Conservation (phyloP, 1,140 invertebrate species). For the Danaus melanippus region DNA sequence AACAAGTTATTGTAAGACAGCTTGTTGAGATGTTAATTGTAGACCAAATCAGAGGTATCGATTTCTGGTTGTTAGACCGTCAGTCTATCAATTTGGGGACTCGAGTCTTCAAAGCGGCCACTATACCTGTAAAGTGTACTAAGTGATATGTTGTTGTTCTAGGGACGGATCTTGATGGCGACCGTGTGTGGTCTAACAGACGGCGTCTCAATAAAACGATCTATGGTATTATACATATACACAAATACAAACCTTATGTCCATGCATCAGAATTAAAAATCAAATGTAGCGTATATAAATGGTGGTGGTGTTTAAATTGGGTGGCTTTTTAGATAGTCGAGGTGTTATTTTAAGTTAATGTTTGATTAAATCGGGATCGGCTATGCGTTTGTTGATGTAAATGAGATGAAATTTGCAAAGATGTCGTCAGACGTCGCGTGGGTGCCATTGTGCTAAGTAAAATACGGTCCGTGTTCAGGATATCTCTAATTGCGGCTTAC, state of each 20-base stretch:
- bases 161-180: constrained; percentile 52
- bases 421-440: constrained; percentile 55
- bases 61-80: no score
- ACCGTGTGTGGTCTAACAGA: constrained; percentile 57
- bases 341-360: no score
- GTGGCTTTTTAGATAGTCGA: no score
- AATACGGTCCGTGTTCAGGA: constrained; percentile 25
- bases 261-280: constrained; percentile 19
- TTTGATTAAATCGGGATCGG: constrained; percentile 36
- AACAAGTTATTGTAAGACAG: no score
- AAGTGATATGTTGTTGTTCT: constrained; percentile 66
- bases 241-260: constrained; percentile 13
- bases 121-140: constrained; percentile 65
- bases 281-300: background rate
- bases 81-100: constrained; percentile 24
- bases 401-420: constrained; percentile 49
- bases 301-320: no score
- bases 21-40: no score
- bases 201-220: constrained; percentile 7
- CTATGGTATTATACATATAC: no score
- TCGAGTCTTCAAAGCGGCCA: constrained; percentile 40
- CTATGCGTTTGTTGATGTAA: constrained; percentile 52
- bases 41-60: no score
- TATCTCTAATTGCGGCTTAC: constrained; percentile 13
- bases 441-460: constrained; percentile 46